Evolutionary conservation across 1,140 invertebrate species (phyloP).

Genomic region (Penaeus vannamei): DNA sequence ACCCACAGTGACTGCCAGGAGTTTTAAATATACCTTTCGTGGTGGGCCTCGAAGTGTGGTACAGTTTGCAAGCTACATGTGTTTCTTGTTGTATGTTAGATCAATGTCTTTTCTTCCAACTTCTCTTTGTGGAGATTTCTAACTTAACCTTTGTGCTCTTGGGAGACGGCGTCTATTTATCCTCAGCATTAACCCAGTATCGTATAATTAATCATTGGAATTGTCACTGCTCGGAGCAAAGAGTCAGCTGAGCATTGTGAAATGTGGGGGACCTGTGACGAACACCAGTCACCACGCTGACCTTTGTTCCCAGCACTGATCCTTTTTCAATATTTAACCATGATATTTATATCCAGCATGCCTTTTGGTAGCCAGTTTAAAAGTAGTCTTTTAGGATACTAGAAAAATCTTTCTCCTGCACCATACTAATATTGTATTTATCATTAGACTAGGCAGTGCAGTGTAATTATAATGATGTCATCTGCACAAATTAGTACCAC

Average conservation of each 20-base stretch:
- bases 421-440: too few species aligned
- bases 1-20: neutral
- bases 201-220: too few species aligned
- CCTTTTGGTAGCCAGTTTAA: too few species aligned
- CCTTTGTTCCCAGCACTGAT: neutral
- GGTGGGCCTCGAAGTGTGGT: conserved; percentile 6
- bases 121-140: conserved; percentile 26
- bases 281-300: conserved; percentile 16
- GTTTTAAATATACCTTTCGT: conserved; percentile 12
- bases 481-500: too few species aligned
- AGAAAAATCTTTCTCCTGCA: too few species aligned
- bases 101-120: conserved; percentile 22
- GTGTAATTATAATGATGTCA: too few species aligned
- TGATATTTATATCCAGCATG: too few species aligned
- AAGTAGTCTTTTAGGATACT: too few species aligned
- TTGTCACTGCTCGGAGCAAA: conserved; percentile 4
- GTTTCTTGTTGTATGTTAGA: conserved; percentile 12
- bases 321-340: conserved; percentile 4
- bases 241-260: conserved; percentile 14
- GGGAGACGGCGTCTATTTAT: conserved; percentile 39
- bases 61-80: neutral
- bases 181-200: conserved; percentile 13
- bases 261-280: conserved; percentile 35
- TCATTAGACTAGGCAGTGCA: too few species aligned
- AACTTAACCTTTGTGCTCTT: conserved; percentile 10